A percentile compares a stretch with the other conserved stretches of the same genome.
These are phyloP conservation scores for Dufourea novaeangliae DNA, from an alignment of 1,140 invertebrate species.

Conservation along the genomic window DNA sequence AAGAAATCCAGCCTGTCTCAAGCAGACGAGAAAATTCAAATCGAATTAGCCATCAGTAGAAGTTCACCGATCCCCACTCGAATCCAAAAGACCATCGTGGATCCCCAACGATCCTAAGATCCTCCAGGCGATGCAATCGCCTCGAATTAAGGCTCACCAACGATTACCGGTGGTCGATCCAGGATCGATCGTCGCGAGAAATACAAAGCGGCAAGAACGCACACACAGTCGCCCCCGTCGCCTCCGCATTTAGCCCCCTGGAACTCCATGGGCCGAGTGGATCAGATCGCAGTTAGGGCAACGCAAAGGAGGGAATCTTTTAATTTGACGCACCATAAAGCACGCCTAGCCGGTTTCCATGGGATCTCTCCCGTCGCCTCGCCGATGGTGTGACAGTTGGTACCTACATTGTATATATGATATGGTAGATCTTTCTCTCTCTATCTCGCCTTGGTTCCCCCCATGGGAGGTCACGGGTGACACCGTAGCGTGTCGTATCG, in stretches of 20 bases:
- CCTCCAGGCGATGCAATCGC: constrained; percentile 54
- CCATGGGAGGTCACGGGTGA: constrained; percentile 79
- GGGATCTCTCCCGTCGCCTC: constrained; percentile 58
- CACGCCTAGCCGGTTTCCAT: constrained; percentile 78
- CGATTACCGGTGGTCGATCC: constrained; percentile 6
- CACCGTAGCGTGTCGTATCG: constrained; percentile 80
- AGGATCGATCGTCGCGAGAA: constrained; percentile 21
- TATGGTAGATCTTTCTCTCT: no score
- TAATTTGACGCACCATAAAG: constrained; percentile 83
- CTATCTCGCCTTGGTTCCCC: constrained; percentile 52
- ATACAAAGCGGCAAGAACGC: constrained; percentile 24
- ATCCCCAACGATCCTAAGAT: background rate
- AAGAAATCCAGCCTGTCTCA: no score
- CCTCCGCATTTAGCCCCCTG: no score
- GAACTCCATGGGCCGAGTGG: constrained; percentile 57
- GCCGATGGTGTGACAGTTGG: constrained; percentile 75
- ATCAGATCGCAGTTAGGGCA: constrained; percentile 77
- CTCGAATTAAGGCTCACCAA: constrained; percentile 54
- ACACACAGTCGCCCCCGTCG: constrained; percentile 17
- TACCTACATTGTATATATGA: constrained; percentile 77
- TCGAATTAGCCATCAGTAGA: no score
- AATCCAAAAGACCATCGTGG: background rate
- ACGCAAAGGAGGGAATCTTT: constrained; percentile 80
- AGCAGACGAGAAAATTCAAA: background rate
- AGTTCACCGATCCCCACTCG: no score